phyloP scores from a whole-genome alignment of 2,113 vertebrate genomes.

The Leptosomus discolor region DNA sequence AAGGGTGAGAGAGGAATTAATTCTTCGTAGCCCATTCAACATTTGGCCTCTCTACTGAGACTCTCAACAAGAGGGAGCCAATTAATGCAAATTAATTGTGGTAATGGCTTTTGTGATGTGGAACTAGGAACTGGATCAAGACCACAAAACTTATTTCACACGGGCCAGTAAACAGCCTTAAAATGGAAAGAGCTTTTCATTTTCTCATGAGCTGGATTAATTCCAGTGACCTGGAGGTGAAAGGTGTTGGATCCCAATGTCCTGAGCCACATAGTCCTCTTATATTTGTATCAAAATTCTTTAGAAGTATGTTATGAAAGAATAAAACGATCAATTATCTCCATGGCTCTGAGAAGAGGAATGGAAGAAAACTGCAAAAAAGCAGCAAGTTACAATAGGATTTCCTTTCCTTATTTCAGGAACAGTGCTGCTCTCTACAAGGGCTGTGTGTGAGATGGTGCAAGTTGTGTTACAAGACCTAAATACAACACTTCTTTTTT shows the following conservation, averaged over 20 bases:
- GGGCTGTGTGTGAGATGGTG: background rate
- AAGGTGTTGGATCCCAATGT: background rate
- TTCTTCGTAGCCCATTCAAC: constrained; percentile 17
- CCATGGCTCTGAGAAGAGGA: background rate
- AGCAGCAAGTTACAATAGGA: background rate
- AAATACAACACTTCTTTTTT: background rate
- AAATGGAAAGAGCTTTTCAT: constrained; percentile 29
- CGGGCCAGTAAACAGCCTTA: constrained; percentile 15
- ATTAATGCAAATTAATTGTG: constrained; percentile 42
- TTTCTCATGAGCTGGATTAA: background rate
- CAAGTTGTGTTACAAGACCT: background rate
- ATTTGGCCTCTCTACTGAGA: background rate
- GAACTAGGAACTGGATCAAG: constrained; percentile 26
- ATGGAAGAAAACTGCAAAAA: background rate
- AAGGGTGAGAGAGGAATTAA: constrained; percentile 4
- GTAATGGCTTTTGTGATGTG: constrained; percentile 23
- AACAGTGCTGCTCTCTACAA: background rate
- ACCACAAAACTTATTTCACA: background rate
- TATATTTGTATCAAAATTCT: constrained; percentile 11
- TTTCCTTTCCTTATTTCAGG: background rate
- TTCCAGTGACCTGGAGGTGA: background rate
- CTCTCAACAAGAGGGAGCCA: background rate
- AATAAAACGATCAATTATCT: background rate
- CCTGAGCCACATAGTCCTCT: background rate
- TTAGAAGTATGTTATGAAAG: background rate